Evolutionary conservation across 2,888 invertebrate species (phyloP), one percentile per base, ranked within the genome.

Genomic region (Bedellia somnulentella): DNA sequence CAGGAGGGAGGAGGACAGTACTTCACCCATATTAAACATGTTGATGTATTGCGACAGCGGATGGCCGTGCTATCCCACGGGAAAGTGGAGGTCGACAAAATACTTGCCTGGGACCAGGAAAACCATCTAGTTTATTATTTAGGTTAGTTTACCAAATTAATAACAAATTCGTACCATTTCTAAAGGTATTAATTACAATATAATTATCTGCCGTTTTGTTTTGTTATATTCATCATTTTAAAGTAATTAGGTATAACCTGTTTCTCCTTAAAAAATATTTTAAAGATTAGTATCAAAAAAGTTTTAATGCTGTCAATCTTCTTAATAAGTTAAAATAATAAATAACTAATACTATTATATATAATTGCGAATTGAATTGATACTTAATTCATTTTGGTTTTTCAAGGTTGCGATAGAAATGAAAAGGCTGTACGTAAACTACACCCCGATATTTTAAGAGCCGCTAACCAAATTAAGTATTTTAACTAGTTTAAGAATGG

Each of bases 11-110:
- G 84, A 25, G 83, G 85, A 37, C 90, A 91, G 55, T 85, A 87
- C 55, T 92, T 85, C 67, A 91, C 90, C 24, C 92, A 92, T 78
- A 90, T 92, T 59, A 91, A 91, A 52, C 90, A 91, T 57, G 83
- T 91, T 39, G 89, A 89, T 37, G 82, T 90, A 38, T 80, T 86
- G 34, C 85, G 89, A 45, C 88, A 89, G 56, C 81, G 89, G 46
- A 88, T 90, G 51, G 87, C 90, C 5, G 90, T 91, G 27, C 79
- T 92, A 40, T 90, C 90, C 30, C 91, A 92, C 50, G 92, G 92
- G 17, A 82, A 85, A 46, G 89, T 90, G 57, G 91, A 92, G 75
- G 92, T 91, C 44, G 77, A 82, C 39, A 80, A 84, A 55, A 90
- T 93, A 50, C 77, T 91, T 39, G 85, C 87, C 25, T 92, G 92